These are phyloP conservation scores for Lasioglossum baleicum DNA, from an alignment of 1,140 invertebrate species.

Conservation along the genomic window DNA sequence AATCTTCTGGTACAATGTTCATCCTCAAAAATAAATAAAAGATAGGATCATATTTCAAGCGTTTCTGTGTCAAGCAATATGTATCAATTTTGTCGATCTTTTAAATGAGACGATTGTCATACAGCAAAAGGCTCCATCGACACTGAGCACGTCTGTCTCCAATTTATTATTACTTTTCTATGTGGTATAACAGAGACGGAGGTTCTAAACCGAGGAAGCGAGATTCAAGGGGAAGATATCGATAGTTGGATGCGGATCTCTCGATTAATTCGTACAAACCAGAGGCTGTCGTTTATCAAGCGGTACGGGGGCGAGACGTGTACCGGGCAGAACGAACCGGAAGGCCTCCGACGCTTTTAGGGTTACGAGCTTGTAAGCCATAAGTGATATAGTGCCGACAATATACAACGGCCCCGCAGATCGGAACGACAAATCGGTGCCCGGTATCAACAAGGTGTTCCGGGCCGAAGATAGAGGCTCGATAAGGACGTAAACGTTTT, in stretches of 20 bases:
- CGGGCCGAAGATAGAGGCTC: conserved; percentile 14
- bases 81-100: too few relatives aligned
- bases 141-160: too few relatives aligned
- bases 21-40: too few relatives aligned
- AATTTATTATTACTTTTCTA: too few relatives aligned
- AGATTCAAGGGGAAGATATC: neutral
- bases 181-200: too few relatives aligned
- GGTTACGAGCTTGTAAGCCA: neutral
- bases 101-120: too few relatives aligned
- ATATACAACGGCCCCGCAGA: conserved; percentile 14
- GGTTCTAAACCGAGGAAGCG: neutral
- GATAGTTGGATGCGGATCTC: neutral
- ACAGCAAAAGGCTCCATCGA: too few relatives aligned
- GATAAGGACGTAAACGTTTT: conserved; percentile 33
- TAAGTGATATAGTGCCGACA: conserved; percentile 40
- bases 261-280: conserved; percentile 11
- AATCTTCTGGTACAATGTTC: too few relatives aligned
- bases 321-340: neutral
- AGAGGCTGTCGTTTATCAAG: neutral
- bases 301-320: neutral
- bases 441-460: conserved; percentile 42
- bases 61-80: too few relatives aligned
- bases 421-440: conserved; percentile 37
- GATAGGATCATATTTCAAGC: too few relatives aligned
- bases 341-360: neutral